These are phyloP conservation scores for Pogonocherus hispidulus DNA, from an alignment of 2,888 invertebrate species.

Conservation along the genomic window DNA sequence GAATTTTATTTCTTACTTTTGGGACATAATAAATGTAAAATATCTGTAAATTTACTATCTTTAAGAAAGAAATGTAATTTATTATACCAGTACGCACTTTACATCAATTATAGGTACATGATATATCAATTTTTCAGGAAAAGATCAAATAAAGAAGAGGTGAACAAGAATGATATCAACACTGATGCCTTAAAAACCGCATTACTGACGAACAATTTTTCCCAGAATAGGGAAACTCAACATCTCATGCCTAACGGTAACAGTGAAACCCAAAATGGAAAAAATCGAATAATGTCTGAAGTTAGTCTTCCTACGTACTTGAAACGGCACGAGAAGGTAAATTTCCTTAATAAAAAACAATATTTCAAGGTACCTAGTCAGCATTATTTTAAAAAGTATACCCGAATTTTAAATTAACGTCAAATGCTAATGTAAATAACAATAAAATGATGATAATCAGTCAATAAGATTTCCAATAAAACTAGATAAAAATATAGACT, in stretches of 20 bases:
- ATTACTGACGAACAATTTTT: neutral
- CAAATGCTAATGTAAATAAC: no score
- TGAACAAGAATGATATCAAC: neutral
- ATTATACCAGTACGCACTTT: neutral
- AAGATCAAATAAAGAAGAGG: neutral
- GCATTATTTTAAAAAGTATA: no score
- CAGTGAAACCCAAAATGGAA: neutral
- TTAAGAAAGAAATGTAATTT: no score
- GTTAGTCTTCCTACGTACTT: conserved; percentile 15
- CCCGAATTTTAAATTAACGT: no score
- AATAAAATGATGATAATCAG: no score
- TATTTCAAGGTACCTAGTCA: no score
- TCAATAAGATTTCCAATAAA: no score
- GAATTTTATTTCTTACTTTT: no score
- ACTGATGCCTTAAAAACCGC: neutral
- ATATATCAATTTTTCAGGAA: conserved; percentile 6
- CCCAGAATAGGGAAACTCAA: conserved; percentile 2
- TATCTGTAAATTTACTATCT: no score
- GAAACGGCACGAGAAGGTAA: conserved; percentile 20
- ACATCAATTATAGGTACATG: neutral
- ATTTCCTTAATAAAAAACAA: no score
- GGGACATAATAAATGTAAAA: no score
- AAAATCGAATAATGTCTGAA: conserved; percentile 23
- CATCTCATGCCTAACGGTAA: neutral
- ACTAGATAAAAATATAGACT: no score